Percentiles rank a stretch among this genome's conserved stretches.
phyloP scores from a whole-genome alignment of 1,140 invertebrate genomes.

The Papilio machaon region DNA sequence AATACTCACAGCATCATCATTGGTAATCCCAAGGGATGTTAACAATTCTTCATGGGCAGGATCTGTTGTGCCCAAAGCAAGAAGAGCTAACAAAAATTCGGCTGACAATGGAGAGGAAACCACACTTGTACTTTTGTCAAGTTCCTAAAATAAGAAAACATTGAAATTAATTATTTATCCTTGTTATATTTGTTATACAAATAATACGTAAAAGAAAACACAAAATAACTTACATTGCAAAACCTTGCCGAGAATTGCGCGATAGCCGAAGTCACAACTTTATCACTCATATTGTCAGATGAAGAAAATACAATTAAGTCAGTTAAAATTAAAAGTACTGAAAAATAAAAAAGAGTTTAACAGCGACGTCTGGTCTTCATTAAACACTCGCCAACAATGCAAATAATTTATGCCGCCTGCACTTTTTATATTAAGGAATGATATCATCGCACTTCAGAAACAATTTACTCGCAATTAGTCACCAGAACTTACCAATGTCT shows the following conservation, averaged over 20 bases:
- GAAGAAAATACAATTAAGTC: slow-evolving; percentile 46
- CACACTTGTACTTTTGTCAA: slow-evolving; percentile 66
- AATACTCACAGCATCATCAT: slow-evolving; percentile 67
- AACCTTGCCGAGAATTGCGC: slow-evolving; percentile 72
- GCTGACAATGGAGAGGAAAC: slow-evolving; percentile 74
- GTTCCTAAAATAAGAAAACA: slow-evolving; percentile 57
- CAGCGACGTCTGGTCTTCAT: neutral
- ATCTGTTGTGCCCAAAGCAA: slow-evolving; percentile 65
- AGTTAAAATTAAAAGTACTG: slow-evolving; percentile 40
- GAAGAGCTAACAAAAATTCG: slow-evolving; percentile 67
- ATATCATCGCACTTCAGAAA: too few species aligned
- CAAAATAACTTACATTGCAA: slow-evolving; percentile 67
- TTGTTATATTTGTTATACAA: neutral
- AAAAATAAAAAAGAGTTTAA: neutral
- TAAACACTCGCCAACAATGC: neutral
- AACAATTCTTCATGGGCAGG: slow-evolving; percentile 63
- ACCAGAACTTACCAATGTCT: too few species aligned
- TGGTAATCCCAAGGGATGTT: slow-evolving; percentile 57
- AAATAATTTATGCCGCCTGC: neutral
- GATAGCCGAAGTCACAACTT: slow-evolving; percentile 61
- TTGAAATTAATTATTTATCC: slow-evolving; percentile 13
- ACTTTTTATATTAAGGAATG: too few species aligned
- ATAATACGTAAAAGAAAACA: slow-evolving; percentile 39
- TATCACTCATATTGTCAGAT: slow-evolving; percentile 60
- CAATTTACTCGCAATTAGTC: too few species aligned